phyloP scores from a whole-genome alignment of 2,797 vertebrate species.

The Pangasius macronema region DNA sequence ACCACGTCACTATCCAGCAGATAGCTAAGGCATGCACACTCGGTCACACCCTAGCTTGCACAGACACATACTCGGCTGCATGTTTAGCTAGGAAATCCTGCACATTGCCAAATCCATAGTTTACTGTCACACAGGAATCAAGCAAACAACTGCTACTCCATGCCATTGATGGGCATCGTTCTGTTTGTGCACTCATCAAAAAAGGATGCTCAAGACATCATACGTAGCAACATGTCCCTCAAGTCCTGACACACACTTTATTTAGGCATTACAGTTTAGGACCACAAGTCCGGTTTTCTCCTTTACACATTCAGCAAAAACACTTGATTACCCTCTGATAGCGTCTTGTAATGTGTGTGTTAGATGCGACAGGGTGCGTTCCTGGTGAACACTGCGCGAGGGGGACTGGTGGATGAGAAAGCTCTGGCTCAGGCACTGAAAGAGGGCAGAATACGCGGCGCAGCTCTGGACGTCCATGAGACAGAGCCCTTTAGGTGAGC shows the following conservation, averaged over 20 bases:
- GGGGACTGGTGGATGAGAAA: slow-evolving; percentile 81
- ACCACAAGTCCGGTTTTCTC: neutral
- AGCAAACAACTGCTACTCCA: neutral
- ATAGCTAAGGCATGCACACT: slow-evolving; percentile 32
- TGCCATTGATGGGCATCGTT: no score
- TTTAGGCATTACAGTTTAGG: neutral
- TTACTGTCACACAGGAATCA: neutral
- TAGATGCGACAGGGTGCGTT: slow-evolving; percentile 84
- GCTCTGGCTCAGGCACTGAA: slow-evolving; percentile 82
- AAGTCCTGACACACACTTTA: neutral
- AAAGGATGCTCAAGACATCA: neutral
- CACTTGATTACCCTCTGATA: neutral
- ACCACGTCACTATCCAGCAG: slow-evolving; percentile 80
- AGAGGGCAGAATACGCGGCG: slow-evolving; percentile 81
- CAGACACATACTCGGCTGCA: neutral
- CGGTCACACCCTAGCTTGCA: neutral
- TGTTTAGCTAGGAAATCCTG: neutral
- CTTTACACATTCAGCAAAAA: neutral
- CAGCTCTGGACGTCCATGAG: slow-evolving; percentile 80
- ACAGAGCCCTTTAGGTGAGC: slow-evolving; percentile 82
- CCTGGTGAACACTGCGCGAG: slow-evolving; percentile 81
- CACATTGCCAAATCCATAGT: neutral
- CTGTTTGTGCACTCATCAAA: neutral
- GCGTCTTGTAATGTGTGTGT: neutral
- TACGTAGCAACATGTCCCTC: neutral